phyloP scores from a whole-genome alignment of 2,113 vertebrate genomes.

The Microtus montanus region DNA sequence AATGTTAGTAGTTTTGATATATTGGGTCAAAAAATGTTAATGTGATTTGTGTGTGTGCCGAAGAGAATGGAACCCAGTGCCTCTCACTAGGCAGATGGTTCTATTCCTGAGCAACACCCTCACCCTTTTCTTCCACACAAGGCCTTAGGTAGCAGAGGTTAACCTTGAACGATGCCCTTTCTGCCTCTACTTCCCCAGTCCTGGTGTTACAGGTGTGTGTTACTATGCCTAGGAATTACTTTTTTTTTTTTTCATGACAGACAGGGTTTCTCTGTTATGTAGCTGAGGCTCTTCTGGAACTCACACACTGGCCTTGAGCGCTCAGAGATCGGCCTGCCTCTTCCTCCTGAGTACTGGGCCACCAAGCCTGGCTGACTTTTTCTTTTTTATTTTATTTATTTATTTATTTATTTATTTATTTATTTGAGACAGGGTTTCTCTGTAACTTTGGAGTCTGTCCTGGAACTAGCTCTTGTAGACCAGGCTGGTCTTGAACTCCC shows the following conservation, averaged over 20 bases:
- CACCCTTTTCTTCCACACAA: not conserved
- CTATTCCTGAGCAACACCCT: not conserved
- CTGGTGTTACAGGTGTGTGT: not conserved
- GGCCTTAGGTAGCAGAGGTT: not conserved
- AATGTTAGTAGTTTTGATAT: slow-evolving; percentile 18
- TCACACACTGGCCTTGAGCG: not conserved
- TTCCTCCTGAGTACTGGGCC: not conserved
- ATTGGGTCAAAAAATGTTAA: not conserved
- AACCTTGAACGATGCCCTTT: not conserved
- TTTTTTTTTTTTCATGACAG: not conserved
- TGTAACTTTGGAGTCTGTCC: no score
- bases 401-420: no score
- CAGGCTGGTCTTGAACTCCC: not conserved
- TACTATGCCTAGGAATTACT: not conserved
- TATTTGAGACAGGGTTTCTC: no score
- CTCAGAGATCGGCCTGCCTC: not conserved
- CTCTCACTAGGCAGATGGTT: not conserved
- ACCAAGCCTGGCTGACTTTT: not conserved
- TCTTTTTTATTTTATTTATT: not conserved
- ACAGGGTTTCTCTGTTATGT: not conserved
- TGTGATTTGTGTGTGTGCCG: not conserved
- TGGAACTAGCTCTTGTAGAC: no score
- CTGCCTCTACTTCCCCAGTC: not conserved
- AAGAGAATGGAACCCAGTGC: not conserved
- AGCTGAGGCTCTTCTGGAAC: not conserved